phyloP scores from a whole-genome alignment of 2,113 vertebrate species.

The Salvelinus namaycush region DNA sequence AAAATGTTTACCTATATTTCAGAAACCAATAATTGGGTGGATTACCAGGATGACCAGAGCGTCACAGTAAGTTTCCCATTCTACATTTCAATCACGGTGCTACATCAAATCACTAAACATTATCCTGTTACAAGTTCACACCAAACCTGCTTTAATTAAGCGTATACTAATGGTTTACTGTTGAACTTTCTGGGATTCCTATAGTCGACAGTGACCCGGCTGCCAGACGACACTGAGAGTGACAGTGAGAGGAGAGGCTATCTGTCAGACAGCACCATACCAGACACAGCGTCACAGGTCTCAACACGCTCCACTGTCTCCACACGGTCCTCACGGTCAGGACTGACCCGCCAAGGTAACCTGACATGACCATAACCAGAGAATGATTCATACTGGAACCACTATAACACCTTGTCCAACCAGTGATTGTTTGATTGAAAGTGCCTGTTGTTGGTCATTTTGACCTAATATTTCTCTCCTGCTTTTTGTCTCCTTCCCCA shows the following conservation, averaged over 20 bases:
- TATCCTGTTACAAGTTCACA: not conserved
- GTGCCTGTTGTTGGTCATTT: not conserved
- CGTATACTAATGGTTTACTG: not conserved
- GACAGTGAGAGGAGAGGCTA: constrained; percentile 71
- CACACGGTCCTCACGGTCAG: constrained; percentile 70
- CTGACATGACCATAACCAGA: not conserved
- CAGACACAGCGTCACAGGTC: constrained; percentile 68
- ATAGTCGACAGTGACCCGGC: constrained; percentile 74
- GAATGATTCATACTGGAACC: not conserved
- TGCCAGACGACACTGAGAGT: constrained; percentile 57
- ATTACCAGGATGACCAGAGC: constrained; percentile 85
- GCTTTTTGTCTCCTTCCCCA: constrained; percentile 36
- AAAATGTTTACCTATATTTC: constrained; percentile 47
- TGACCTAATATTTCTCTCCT: not conserved
- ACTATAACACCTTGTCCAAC: not conserved
- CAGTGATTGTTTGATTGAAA: not conserved
- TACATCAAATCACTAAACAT: not conserved
- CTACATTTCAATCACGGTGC: not conserved
- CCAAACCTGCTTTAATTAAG: not conserved
- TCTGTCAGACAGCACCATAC: constrained; percentile 69
- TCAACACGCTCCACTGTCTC: constrained; percentile 71
- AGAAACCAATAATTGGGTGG: constrained; percentile 83
- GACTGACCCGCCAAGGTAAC: constrained; percentile 76
- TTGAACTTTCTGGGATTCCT: not conserved
- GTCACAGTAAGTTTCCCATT: constrained; percentile 61